These are phyloP conservation scores for Tanypteryx hageni DNA, from an alignment of 2,888 invertebrate genomes.

Conservation along the genomic window DNA sequence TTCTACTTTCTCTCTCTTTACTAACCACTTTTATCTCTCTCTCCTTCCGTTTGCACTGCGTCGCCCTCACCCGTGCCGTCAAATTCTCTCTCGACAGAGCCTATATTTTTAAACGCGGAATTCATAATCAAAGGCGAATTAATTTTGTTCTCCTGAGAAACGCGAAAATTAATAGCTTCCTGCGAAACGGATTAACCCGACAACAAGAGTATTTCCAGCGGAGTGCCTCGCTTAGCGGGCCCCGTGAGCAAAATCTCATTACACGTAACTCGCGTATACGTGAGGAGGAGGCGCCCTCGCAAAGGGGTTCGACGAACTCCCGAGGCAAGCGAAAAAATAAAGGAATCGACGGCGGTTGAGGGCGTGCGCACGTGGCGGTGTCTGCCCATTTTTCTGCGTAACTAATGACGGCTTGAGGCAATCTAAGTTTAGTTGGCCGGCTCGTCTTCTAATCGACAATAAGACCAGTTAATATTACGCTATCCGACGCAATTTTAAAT, in stretches of 20 bases:
- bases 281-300: neutral
- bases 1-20: no score
- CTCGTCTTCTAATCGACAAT: no score
- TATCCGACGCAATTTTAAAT: no score
- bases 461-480: no score
- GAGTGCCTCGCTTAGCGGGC: neutral
- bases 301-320: constrained; percentile 28
- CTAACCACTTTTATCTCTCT: neutral
- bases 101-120: constrained; percentile 12
- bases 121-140: constrained; percentile 26
- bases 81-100: neutral
- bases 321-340: no score
- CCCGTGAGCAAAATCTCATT: neutral
- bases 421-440: no score
- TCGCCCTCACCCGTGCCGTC: neutral
- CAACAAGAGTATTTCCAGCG: constrained; percentile 12
- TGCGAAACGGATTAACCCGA: constrained; percentile 22
- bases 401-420: no score
- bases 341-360: no score
- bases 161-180: neutral
- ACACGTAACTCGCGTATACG: neutral
- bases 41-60: neutral
- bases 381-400: no score
- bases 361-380: no score
- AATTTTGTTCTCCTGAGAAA: neutral